Base-by-base conservation (phyloP, 2,888 invertebrate genomes). In the Liopterus haemorrhoidalis region DNA sequence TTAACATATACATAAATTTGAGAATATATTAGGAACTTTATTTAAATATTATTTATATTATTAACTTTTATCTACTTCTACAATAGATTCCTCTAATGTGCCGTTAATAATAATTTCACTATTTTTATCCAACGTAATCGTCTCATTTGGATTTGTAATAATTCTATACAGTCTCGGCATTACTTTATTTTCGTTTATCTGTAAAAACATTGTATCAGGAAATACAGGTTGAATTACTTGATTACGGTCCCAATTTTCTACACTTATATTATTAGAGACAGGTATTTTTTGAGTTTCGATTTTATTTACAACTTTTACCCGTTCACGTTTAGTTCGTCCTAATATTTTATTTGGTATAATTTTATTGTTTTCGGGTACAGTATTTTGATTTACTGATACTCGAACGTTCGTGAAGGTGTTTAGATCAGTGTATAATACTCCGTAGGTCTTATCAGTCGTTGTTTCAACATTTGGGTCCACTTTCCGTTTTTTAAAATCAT, bases 291-390 rank as follows among this genome's bases (percentile, higher is more conserved):
- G 12, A 16, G 30, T 14, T 20, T 39, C 39, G 20, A 28, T 14
- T 39, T 28, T 38, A 3, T 24, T 19, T 24, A 15, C 22, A 25
- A 24, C 25, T 25, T 38, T 19, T 2, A 38, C 38, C 19, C 38
- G 6, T 27, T 22, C 18, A 19, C 27, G 24, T 18, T 14, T 27
- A 3, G 2, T 27, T 28, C 20, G 15, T 8, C 28, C 28, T 28
- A 39, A 28, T 18, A 39, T 16, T 28, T 38, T 38, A 16, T 14
- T n/a, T 19, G 35, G 35, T 14, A 35, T 14, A 21, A 35, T 14
- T 11, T 20, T 35, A 11, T 20, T 22, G 12, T 19, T 19, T 20
- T 9, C 6, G 3, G 27, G 18, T 27, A 38, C 15, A 16, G 24
- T 11, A 18, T 25, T 14, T 8, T 16, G 11, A 18, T 15, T 8